These are phyloP conservation scores for Bettongia penicillata DNA, from an alignment of 2,113 vertebrate species.

Conservation along the genomic window DNA sequence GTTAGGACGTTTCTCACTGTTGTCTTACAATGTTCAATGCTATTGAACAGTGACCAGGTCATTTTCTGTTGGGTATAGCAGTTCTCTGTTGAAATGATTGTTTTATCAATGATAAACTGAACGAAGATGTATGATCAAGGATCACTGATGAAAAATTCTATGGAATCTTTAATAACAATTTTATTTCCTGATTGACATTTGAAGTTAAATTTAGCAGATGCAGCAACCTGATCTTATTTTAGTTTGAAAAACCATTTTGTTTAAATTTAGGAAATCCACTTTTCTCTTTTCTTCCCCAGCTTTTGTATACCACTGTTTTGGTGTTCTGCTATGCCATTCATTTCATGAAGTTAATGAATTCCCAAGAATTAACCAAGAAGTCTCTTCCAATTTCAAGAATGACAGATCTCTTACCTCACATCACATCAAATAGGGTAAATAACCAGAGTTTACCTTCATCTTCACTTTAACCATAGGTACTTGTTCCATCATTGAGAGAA, in stretches of 20 bases:
- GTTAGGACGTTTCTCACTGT: background rate
- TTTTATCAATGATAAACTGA: background rate
- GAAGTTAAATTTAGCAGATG: constrained; percentile 27
- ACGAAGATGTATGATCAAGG: background rate
- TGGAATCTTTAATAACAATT: constrained; percentile 11
- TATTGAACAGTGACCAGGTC: background rate
- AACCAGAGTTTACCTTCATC: constrained; percentile 30
- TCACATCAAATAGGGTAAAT: constrained; percentile 86
- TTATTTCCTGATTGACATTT: constrained; percentile 46
- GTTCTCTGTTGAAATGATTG: background rate
- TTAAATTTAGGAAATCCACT: constrained; percentile 27
- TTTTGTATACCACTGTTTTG: constrained; percentile 89
- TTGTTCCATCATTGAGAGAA: constrained; percentile 1
- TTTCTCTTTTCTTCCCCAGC: constrained; percentile 79
- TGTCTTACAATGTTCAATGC: background rate
- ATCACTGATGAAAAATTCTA: background rate
- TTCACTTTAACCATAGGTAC: constrained; percentile 39
- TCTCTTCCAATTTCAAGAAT: constrained; percentile 88
- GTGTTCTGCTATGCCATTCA: constrained; percentile 90
- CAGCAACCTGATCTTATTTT: background rate
- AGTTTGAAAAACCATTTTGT: constrained; percentile 23
- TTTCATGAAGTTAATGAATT: constrained; percentile 91
- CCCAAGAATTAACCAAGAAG: constrained; percentile 86
- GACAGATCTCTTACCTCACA: constrained; percentile 87
- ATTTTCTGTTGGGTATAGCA: background rate